Base-by-base conservation (phyloP, 2,113 vertebrate genomes). In the Galemys pyrenaicus region DNA sequence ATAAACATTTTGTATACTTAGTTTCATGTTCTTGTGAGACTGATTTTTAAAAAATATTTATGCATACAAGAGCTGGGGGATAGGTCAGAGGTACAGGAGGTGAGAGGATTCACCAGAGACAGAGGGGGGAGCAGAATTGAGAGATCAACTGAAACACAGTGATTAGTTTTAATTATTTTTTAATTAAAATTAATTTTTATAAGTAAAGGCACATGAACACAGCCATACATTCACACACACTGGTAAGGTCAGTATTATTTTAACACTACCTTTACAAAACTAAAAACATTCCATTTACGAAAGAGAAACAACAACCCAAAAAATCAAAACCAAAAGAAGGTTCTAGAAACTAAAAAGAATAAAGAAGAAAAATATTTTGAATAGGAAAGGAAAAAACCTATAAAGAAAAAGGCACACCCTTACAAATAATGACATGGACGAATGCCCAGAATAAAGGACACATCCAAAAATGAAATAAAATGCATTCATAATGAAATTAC, bases 1-100 rank as follows among this genome's bases (percentile, higher is more conserved):
- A 90, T 95, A 92, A 95, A 79, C 13, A 77, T 89, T 94, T 79
- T 80, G 94, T 86, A 30, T 46, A 96, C 54, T 95, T 91, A 97
- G 91, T 97, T 96, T 96, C 91, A 96, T 74, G 84, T 19, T 83
- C 51, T 73, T 3, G 51, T 96, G 78, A 60, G 28, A 54, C 73
- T 77, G 16, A 73, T 71, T 95, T 81, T 78, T 92, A n/a, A n/a
- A n/a, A n/a, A n/a, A n/a, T n/a, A n/a, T n/a, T n/a, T n/a, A n/a
- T n/a, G n/a, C n/a, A n/a, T n/a, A n/a, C n/a, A n/a, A n/a, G n/a
- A n/a, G n/a, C n/a, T n/a, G n/a, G n/a, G n/a, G n/a, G n/a, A n/a
- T n/a, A n/a, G n/a, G n/a, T n/a, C n/a, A n/a, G n/a, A n/a, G n/a
- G n/a, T n/a, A n/a, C n/a, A n/a, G n/a, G n/a, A n/a, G n/a, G n/a